Evolutionary conservation across 2,113 vertebrate species (phyloP), one percentile per base, ranked within the genome.

Genomic region (Calyptommatus sinebrachiatus): DNA sequence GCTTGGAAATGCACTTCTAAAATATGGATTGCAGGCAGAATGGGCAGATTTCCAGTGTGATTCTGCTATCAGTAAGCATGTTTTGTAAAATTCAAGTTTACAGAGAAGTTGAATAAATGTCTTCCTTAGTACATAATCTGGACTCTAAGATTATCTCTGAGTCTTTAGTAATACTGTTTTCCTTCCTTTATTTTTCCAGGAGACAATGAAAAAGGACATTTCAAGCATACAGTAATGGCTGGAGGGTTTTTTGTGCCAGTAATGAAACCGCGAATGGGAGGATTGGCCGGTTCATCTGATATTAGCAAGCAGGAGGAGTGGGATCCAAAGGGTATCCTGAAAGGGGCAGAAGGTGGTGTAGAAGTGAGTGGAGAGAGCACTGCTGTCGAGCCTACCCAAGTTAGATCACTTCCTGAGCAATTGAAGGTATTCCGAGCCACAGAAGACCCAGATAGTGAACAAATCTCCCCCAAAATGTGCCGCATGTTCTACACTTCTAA

Each of bases 391-490:
- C 84, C 90, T 1, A 4, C 85, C 0, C 92, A 94, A 67, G 88
- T 92, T n/a, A 97, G 95, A 78, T 89, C 93, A 18, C 93, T 95
- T 0, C 97, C 98, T 0, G 97, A 99, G 87, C 98, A 99, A 77
- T 94, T 99, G 85, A 99, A 99, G 84, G 98, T 99, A 62, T 99
- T 97, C 92, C 96, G 97, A 76, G 95, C 95, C 1, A 88, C 95
- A 0, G 97, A 99, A 78, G 93, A 96, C 35, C 84, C 92, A 0
- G 93, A 97, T 80, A 96, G 90, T 0, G 96, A 98, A 83, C 97
- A 97, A 78, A 94, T 93, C 5, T 96, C 96, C 72, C 94, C 97
- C 0, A 99, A 99, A 91, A 97, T 95, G 57, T 93, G 97, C 8
- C 96, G 97, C 29, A 98, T 98, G 97, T 92, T 99, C 88, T 99